Evolutionary conservation across 2,113 vertebrate species (phyloP).

Genomic region (Sciurus niger): DNA sequence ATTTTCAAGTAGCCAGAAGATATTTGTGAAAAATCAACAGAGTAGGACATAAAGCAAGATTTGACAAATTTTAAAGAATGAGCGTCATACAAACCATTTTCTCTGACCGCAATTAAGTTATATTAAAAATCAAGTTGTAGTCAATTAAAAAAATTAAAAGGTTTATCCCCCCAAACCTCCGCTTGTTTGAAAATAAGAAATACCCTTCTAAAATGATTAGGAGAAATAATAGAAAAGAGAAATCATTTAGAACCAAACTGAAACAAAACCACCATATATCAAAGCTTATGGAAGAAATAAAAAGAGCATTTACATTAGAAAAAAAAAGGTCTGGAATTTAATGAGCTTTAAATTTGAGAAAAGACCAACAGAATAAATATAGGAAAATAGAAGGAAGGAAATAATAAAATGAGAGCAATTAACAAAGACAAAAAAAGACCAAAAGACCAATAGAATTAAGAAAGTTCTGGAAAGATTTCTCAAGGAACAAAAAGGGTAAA

Average conservation of each 20-base stretch:
- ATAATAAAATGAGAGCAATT: constrained; percentile 2
- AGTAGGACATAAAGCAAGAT: neutral
- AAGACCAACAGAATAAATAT: neutral
- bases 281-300: neutral
- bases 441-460: neutral
- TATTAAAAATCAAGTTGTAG: constrained; percentile 13
- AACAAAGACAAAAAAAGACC: neutral
- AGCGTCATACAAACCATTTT: neutral
- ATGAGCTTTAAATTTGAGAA: neutral
- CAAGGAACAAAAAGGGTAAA: neutral
- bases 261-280: neutral
- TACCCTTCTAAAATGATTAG: neutral
- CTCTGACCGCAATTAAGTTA: neutral
- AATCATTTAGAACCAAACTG: neutral
- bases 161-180: neutral
- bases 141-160: neutral
- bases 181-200: neutral
- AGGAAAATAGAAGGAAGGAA: neutral
- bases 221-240: constrained; percentile 16
- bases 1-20: neutral
- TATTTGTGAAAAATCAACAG: neutral
- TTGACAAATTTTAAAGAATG: neutral
- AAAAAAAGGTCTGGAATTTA: neutral
- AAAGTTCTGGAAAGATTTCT: neutral
- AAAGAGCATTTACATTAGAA: neutral